Evolutionary conservation across 2,888 invertebrate genomes (phyloP).

Genomic region (Calameuta idolon): DNA sequence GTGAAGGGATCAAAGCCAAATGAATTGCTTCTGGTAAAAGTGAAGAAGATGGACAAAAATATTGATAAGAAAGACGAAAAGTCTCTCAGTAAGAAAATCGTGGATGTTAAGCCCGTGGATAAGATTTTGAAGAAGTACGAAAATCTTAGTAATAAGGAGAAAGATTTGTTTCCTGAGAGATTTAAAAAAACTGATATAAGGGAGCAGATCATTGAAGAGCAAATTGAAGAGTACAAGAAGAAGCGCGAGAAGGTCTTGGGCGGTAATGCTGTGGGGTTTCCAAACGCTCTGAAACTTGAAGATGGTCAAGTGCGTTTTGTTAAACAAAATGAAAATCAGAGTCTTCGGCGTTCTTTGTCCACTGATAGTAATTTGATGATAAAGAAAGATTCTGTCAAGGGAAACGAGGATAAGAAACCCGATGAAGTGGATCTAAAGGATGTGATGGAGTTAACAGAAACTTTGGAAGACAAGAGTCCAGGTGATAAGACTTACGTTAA

Average conservation of each 20-base stretch:
- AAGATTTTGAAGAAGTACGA: constrained; percentile 48
- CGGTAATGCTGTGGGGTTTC: constrained; percentile 27
- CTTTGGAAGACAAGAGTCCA: constrained; percentile 23
- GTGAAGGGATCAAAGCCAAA: constrained; percentile 63
- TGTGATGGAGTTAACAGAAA: constrained; percentile 15
- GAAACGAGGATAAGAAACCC: constrained; percentile 7
- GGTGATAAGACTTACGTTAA: constrained; percentile 29
- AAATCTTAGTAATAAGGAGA: constrained; percentile 44
- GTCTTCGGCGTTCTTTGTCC: not conserved
- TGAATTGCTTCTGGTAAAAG: constrained; percentile 61
- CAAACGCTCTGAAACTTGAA: constrained; percentile 32
- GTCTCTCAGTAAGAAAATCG: constrained; percentile 31
- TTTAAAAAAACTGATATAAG: constrained; percentile 46
- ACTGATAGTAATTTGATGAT: constrained; percentile 11
- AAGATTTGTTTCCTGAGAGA: constrained; percentile 46
- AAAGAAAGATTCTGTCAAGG: constrained; percentile 24
- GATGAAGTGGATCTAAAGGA: constrained; percentile 8
- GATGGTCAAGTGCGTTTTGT: constrained; percentile 37
- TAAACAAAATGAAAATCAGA: constrained; percentile 8
- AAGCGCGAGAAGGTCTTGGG: constrained; percentile 60
- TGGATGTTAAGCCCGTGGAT: constrained; percentile 46
- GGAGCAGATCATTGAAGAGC: constrained; percentile 60
- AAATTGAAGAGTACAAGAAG: constrained; percentile 64
- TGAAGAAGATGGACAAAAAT: constrained; percentile 51
- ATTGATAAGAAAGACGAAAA: constrained; percentile 37